phyloP scores from a whole-genome alignment of 1,140 invertebrate genomes.

The Gryon sp. region DNA sequence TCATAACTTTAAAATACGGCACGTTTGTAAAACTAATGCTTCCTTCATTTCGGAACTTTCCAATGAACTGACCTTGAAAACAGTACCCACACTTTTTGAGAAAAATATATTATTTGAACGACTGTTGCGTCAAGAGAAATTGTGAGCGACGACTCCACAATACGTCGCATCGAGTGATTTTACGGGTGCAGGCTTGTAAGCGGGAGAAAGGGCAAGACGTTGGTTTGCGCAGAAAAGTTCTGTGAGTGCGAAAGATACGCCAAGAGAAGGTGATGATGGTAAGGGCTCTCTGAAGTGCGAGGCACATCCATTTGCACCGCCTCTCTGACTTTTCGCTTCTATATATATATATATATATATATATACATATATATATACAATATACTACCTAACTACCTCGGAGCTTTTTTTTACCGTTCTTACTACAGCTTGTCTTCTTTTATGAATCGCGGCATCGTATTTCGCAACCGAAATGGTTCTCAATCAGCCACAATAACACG shows the following conservation, averaged over 20 bases:
- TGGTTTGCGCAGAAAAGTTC: slow-evolving; percentile 67
- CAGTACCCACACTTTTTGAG: slow-evolving; percentile 11
- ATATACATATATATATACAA: too few species aligned
- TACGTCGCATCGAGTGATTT: slow-evolving; percentile 58
- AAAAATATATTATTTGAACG: slow-evolving; percentile 48
- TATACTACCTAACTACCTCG: slow-evolving; percentile 59
- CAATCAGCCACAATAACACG: slow-evolving; percentile 10
- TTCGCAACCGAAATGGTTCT: slow-evolving; percentile 21
- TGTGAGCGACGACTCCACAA: slow-evolving; percentile 30
- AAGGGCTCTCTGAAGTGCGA: slow-evolving; percentile 47
- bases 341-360: too few species aligned
- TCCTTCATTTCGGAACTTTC: slow-evolving; percentile 13
- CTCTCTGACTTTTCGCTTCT: slow-evolving; percentile 44
- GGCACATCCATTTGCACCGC: slow-evolving; percentile 53
- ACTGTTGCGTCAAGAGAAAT: slow-evolving; percentile 50
- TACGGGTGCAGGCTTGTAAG: slow-evolving; percentile 47
- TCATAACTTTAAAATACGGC: too few species aligned
- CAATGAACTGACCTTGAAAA: slow-evolving; percentile 33
- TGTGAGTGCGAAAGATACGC: slow-evolving; percentile 65
- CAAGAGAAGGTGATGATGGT: slow-evolving; percentile 39
- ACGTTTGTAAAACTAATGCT: not conserved
- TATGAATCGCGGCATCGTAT: slow-evolving; percentile 44
- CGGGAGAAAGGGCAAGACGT: slow-evolving; percentile 49
- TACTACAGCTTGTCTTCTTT: not conserved
- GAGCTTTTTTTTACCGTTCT: slow-evolving; percentile 32